A percentile compares a stretch with the other conserved stretches of the same genome.
Evolutionary conservation across 2,888 invertebrate genomes (phyloP).

Genomic region (Thereva nobilitata): DNA sequence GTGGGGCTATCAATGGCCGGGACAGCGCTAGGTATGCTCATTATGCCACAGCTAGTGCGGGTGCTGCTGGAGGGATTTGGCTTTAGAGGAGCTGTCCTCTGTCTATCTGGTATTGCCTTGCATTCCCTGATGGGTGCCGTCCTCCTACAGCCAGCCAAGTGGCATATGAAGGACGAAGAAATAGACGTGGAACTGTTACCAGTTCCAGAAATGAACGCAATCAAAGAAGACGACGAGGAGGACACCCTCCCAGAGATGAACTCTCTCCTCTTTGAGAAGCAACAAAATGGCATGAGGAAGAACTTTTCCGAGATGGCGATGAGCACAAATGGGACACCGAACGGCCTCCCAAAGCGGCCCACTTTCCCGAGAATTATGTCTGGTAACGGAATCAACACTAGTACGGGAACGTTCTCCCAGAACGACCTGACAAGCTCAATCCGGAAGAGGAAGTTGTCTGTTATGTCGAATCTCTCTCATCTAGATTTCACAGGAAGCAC

Average conservation of each 20-base stretch:
- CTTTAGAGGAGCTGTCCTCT: slow-evolving; percentile 70
- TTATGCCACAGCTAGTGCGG: slow-evolving; percentile 76
- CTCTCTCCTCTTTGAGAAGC: slow-evolving; percentile 53
- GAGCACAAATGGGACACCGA: slow-evolving; percentile 48
- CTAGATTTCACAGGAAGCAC: slow-evolving; percentile 77
- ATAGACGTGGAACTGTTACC: slow-evolving; percentile 55
- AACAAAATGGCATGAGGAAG: slow-evolving; percentile 53
- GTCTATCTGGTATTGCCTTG: slow-evolving; percentile 69
- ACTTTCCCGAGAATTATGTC: slow-evolving; percentile 59
- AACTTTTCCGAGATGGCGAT: slow-evolving; percentile 58
- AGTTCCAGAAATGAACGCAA: slow-evolving; percentile 67
- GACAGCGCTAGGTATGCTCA: slow-evolving; percentile 76
- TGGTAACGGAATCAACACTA: slow-evolving; percentile 53
- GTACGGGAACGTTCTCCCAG: slow-evolving; percentile 54
- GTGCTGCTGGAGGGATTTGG: slow-evolving; percentile 66
- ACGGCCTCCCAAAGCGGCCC: slow-evolving; percentile 55
- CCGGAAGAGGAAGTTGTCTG: slow-evolving; percentile 66
- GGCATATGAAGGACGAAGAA: slow-evolving; percentile 65
- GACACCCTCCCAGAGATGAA: slow-evolving; percentile 58
- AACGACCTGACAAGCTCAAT: slow-evolving; percentile 61
- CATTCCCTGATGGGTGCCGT: slow-evolving; percentile 70
- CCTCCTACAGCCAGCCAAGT: slow-evolving; percentile 71
- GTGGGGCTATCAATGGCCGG: slow-evolving; percentile 81
- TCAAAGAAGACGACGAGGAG: slow-evolving; percentile 69
- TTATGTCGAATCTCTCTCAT: slow-evolving; percentile 72